Evolutionary conservation across 2,888 invertebrate genomes (phyloP).

Genomic region (Barypeithes pellucidus): DNA sequence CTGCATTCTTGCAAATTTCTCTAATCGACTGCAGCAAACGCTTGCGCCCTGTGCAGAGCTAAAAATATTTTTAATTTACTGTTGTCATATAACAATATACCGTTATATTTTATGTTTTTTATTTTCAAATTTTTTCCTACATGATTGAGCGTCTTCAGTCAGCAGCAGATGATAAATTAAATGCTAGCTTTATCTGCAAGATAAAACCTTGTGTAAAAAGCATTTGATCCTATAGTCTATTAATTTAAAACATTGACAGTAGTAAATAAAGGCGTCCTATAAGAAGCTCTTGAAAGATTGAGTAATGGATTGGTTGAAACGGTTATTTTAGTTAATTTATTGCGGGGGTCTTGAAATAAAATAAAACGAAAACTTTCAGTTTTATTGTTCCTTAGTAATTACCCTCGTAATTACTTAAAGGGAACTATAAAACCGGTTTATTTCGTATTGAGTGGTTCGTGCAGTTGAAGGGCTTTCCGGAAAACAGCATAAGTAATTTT

Average conservation of each 20-base stretch:
- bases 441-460: background rate
- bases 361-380: background rate
- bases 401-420: background rate
- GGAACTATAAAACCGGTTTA: constrained; percentile 5
- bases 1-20: too few species aligned
- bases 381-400: background rate
- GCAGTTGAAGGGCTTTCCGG: background rate
- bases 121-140: background rate
- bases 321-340: constrained; percentile 12
- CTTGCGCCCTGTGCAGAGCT: too few species aligned
- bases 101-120: constrained; percentile 3
- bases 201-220: constrained; percentile 2
- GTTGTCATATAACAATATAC: background rate
- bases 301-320: constrained; percentile 10
- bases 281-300: constrained; percentile 12
- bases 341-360: background rate
- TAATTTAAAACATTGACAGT: constrained; percentile 25
- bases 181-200: background rate
- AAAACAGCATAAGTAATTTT: background rate
- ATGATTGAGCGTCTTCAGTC: constrained; percentile 15
- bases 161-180: constrained; percentile 15
- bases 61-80: too few species aligned
- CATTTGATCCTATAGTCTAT: constrained; percentile 14
- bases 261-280: constrained; percentile 7
- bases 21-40: too few species aligned